Percentiles rank a stretch among this genome's conserved stretches.
phyloP scores from a whole-genome alignment of 1,140 invertebrate species.

The Heterodera schachtii region DNA sequence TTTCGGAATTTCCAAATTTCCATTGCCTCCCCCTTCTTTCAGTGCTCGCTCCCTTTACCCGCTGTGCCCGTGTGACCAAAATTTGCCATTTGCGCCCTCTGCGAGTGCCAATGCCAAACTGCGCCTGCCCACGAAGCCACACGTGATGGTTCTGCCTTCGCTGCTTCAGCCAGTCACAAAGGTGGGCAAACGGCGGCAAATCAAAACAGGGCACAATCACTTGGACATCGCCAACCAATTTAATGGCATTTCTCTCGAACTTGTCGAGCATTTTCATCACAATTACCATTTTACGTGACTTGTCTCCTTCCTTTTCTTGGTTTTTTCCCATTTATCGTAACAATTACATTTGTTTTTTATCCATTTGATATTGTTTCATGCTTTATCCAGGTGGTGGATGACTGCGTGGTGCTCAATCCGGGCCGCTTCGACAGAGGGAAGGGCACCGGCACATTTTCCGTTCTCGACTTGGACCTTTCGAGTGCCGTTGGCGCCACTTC shows the following conservation, averaged over 20 bases:
- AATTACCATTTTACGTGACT: not conserved
- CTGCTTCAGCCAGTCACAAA: conserved; percentile 9
- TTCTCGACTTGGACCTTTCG: not conserved
- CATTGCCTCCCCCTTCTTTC: not conserved
- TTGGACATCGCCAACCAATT: too few species aligned
- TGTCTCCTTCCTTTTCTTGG: too few species aligned
- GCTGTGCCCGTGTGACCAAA: not conserved
- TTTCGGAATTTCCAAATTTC: too few species aligned
- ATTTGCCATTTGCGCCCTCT: not conserved
- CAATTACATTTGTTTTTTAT: too few species aligned
- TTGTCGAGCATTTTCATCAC: not conserved
- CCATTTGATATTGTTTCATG: not conserved
- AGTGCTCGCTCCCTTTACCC: conserved; percentile 5
- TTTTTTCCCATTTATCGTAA: too few species aligned
- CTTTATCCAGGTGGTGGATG: not conserved
- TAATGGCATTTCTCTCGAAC: too few species aligned
- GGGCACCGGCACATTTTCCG: not conserved
- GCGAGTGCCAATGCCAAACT: not conserved
- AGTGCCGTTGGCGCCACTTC: not conserved
- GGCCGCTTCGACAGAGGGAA: not conserved
- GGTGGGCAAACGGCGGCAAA: not conserved
- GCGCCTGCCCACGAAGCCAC: not conserved
- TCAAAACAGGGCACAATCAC: not conserved
- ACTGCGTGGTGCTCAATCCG: not conserved
- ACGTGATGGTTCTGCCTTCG: not conserved